Conservation (phyloP, 2,888 invertebrate species). For the Erebia palarica region DNA sequence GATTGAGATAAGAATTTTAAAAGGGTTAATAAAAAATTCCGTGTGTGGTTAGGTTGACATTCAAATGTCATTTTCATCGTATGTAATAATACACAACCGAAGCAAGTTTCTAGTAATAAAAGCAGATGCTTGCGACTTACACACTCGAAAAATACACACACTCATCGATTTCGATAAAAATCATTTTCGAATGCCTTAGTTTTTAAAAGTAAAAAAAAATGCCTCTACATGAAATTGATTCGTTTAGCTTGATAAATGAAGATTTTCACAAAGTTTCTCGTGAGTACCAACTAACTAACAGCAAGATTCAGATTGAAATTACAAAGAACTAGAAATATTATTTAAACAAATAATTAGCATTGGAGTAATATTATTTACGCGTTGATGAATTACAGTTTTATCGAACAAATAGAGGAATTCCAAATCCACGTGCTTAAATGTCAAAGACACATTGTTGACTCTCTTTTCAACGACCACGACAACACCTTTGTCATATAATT, state of each 20-base stretch:
- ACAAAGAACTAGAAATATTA: too few species aligned
- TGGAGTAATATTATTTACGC: too few species aligned
- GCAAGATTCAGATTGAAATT: too few species aligned
- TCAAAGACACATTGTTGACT: slow-evolving; percentile 37
- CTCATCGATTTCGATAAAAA: slow-evolving; percentile 7
- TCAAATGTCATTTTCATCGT: slow-evolving; percentile 12
- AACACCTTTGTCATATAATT: slow-evolving; percentile 63
- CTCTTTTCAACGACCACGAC: slow-evolving; percentile 58
- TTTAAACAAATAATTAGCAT: too few species aligned
- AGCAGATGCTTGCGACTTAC: slow-evolving; percentile 14
- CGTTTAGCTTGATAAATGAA: too few species aligned
- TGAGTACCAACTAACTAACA: too few species aligned
- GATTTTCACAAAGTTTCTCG: too few species aligned
- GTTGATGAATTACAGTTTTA: background rate
- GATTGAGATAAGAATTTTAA: background rate
- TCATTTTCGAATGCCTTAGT: background rate
- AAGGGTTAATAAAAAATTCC: slow-evolving; percentile 15
- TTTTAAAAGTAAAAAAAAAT: background rate
- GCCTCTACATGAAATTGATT: too few species aligned
- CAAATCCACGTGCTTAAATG: slow-evolving; percentile 27
- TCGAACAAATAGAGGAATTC: slow-evolving; percentile 23
- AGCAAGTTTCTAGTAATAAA: background rate
- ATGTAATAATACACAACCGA: slow-evolving; percentile 14
- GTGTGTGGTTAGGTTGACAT: slow-evolving; percentile 10
- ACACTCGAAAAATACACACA: background rate